Evolutionary conservation across 2,113 vertebrate species (phyloP), one percentile per base, ranked within the genome.

Genomic region (Barbus barbus): DNA sequence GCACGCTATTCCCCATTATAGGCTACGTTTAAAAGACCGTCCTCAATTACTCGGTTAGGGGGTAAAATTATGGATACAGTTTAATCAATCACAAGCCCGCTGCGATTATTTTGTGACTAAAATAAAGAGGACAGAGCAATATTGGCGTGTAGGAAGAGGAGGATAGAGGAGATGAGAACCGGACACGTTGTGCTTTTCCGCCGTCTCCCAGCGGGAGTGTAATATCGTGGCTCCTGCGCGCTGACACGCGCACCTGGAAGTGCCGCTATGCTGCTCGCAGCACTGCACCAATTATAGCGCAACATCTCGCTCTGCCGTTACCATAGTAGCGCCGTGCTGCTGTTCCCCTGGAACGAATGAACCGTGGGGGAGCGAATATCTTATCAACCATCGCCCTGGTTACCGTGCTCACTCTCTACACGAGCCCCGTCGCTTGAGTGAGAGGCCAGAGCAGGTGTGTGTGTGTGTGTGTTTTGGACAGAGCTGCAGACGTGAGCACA

Each of bases 351-450:
- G 86, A 87, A 89, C 88, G 88, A 86, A 89, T 74, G 78, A 87
- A 87, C 88, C 86, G 33, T 85, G 84, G 88, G 88, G 88, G 88
- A 89, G 86, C 88, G 86, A 89, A 89, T 89, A 89, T 87, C 88
- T 89, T 89, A 87, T 89, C 86, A 89, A 78, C 88, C 86, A 89
- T 89, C 88, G 88, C 88, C 88, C 88, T 89, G 88, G 88, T 85
- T 87, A 89, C 88, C 80, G 78, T 82, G 83, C 78, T 65, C 73
- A 56, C 73, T 65, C 51, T 85, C 31, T 76, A 73, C 67, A 73
- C 85, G 85, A 58, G 58, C 81, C 83, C 81, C 79, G 81, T 85
- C 83, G 86, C 88, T 87, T 85, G 84, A 85, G 63, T 53, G 74
- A 87, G 81, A 87, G 84, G 83, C 83, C 83, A 83, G 46, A 74